A percentile compares a stretch with the other conserved stretches of the same genome.
phyloP scores from a whole-genome alignment of 2,113 vertebrate species.

The Callithrix jacchus region DNA sequence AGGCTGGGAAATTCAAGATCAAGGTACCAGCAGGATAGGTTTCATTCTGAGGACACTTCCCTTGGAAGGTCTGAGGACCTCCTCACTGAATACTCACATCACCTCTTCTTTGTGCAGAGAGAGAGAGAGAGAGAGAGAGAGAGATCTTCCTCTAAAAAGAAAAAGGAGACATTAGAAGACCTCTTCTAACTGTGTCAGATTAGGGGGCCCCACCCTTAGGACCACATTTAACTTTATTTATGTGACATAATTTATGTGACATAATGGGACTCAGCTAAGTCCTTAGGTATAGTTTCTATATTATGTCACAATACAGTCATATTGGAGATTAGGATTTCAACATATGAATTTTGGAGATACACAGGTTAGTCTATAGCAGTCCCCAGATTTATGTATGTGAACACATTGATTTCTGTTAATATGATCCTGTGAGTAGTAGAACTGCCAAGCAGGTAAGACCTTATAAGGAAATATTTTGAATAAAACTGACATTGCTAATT shows the following conservation, averaged over 20 bases:
- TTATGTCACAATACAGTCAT: background rate
- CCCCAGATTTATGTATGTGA: background rate
- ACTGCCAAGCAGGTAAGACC: background rate
- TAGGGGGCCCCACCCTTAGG: background rate
- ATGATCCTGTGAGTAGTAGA: background rate
- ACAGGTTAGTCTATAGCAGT: background rate
- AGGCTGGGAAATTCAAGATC: background rate
- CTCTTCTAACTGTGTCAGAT: background rate
- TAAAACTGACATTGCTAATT: background rate
- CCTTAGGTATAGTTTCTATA: too few species aligned
- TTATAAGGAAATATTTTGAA: background rate
- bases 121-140: background rate
- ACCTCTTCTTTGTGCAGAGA: background rate
- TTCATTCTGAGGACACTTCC: background rate
- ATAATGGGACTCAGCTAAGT: too few species aligned
- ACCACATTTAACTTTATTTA: background rate
- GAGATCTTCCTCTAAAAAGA: background rate
- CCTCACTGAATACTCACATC: background rate
- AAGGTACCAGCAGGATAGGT: background rate
- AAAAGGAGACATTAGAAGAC: background rate
- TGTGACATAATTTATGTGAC: too few species aligned
- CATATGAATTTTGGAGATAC: background rate
- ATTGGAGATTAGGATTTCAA: background rate
- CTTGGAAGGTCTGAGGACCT: background rate
- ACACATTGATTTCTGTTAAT: background rate